phyloP scores from a whole-genome alignment of 2,797 vertebrate genomes.

The Sebastes kiyomatsui region DNA sequence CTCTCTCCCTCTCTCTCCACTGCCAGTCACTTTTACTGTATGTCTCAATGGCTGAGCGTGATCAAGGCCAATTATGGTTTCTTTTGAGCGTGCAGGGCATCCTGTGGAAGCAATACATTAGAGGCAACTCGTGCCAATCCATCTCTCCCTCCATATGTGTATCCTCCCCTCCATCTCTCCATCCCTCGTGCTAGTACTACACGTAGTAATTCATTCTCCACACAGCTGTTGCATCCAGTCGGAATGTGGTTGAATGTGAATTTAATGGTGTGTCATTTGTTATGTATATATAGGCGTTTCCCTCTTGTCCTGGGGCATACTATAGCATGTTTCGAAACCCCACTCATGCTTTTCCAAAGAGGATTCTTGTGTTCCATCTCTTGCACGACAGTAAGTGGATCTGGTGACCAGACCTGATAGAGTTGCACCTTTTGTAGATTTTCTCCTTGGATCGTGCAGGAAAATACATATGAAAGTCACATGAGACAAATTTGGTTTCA shows the following conservation, averaged over 20 bases:
- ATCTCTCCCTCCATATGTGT: slow-evolving; percentile 48
- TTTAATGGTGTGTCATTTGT: slow-evolving; percentile 41
- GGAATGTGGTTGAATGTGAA: slow-evolving; percentile 49
- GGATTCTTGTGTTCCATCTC: slow-evolving; percentile 26
- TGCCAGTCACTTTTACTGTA: slow-evolving; percentile 70
- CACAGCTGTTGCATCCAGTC: slow-evolving; percentile 54
- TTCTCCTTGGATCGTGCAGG: background rate
- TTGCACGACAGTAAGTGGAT: slow-evolving; percentile 13
- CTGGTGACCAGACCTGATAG: slow-evolving; percentile 24
- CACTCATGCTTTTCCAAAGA: slow-evolving; percentile 24
- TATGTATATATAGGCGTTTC: slow-evolving; percentile 15
- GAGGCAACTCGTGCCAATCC: slow-evolving; percentile 49
- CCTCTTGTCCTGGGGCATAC: slow-evolving; percentile 13
- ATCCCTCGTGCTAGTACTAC: slow-evolving; percentile 36
- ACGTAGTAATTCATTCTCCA: slow-evolving; percentile 42
- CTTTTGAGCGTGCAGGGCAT: slow-evolving; percentile 62
- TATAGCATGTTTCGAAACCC: slow-evolving; percentile 1
- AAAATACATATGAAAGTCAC: slow-evolving; percentile 14
- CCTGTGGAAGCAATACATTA: slow-evolving; percentile 70
- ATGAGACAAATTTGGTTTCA: slow-evolving; percentile 6
- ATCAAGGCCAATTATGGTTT: slow-evolving; percentile 67
- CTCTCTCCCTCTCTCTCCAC: background rate
- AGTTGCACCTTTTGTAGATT: slow-evolving; percentile 28
- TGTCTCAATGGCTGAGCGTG: slow-evolving; percentile 68
- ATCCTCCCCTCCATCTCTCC: slow-evolving; percentile 12